These are phyloP conservation scores for Zaprionus obscuricornis DNA, from an alignment of 2,888 invertebrate genomes.

Conservation along the genomic window DNA sequence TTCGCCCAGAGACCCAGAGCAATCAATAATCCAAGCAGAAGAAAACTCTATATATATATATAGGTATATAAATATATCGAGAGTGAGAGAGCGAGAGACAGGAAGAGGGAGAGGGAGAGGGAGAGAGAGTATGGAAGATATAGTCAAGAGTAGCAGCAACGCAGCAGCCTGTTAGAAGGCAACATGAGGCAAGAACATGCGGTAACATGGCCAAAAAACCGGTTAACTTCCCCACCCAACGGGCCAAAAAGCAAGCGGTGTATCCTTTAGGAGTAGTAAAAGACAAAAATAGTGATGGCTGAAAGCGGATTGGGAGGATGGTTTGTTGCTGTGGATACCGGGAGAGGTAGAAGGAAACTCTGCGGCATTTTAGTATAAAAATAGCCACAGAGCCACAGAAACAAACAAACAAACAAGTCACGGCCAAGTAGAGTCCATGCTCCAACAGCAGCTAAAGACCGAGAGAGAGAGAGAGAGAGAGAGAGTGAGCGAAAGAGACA, in stretches of 20 bases:
- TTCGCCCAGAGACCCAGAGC: slow-evolving; percentile 76
- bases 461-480: slow-evolving; percentile 12
- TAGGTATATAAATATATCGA: no score
- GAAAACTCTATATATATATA: no score
- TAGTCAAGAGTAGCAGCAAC: no score
- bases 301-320: slow-evolving; percentile 1
- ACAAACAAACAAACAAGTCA: slow-evolving; percentile 67
- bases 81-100: slow-evolving; percentile 2
- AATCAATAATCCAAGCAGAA: slow-evolving; percentile 74
- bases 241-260: no score
- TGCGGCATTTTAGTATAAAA: slow-evolving; percentile 53
- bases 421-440: slow-evolving; percentile 54
- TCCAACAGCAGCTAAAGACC: slow-evolving; percentile 18
- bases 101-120: not conserved
- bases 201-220: no score
- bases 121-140: no score
- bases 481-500: not conserved
- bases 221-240: no score
- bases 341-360: slow-evolving; percentile 15
- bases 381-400: slow-evolving; percentile 52
- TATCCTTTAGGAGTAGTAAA: no score
- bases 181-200: no score
- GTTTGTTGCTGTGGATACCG: no score
- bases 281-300: no score
- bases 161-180: no score